A percentile compares a stretch with the other conserved stretches of the same genome.
Conservation (phyloP, 2,113 vertebrate species). For the Garra rufa region DNA sequence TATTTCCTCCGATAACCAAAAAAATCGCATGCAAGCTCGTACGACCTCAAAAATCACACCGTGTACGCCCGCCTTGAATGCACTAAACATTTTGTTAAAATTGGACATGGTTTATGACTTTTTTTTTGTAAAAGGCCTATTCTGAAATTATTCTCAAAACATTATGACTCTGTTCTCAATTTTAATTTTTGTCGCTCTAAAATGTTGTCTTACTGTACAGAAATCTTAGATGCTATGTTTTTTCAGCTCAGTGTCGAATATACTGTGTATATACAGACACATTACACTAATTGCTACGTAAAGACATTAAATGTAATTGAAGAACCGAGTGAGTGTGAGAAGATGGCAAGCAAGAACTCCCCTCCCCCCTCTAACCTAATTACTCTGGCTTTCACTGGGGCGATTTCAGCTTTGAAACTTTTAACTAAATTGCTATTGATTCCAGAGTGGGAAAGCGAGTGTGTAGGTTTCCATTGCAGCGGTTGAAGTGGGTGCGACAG, state of each 20-base stretch:
- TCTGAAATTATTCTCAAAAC: neutral
- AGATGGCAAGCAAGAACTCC: neutral
- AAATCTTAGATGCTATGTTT: neutral
- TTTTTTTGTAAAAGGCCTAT: neutral
- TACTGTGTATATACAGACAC: conserved; percentile 21
- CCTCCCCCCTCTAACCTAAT: conserved; percentile 48
- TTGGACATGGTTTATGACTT: neutral
- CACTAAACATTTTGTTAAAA: neutral
- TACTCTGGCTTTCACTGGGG: conserved; percentile 25
- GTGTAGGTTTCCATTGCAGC: neutral
- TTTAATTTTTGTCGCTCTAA: neutral
- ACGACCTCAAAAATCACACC: no score
- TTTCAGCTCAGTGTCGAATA: neutral
- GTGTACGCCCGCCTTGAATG: no score
- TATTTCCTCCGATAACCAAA: no score
- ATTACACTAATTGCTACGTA: conserved; percentile 28
- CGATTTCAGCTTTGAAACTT: conserved; percentile 54
- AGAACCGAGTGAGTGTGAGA: neutral
- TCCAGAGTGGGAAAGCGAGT: conserved; percentile 20
- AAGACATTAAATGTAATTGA: conserved; percentile 9
- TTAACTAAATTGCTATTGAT: conserved; percentile 64
- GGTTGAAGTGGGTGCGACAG: neutral
- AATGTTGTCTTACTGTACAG: neutral
- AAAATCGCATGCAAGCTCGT: no score
- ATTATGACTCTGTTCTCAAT: neutral